These are phyloP conservation scores for Saccostrea echinata DNA, from an alignment of 1,140 invertebrate species.

Conservation along the genomic window DNA sequence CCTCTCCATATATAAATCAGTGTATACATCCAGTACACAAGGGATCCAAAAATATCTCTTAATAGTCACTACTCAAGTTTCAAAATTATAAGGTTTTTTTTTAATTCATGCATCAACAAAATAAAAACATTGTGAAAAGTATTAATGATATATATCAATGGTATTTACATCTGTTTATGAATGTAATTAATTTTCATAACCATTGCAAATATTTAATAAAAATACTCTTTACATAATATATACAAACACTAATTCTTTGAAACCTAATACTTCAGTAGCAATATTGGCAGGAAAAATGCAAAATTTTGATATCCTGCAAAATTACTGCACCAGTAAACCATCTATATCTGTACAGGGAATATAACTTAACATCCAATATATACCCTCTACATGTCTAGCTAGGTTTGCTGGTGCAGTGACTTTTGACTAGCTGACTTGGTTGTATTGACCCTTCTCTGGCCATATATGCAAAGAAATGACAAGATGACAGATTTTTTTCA, in stretches of 20 bases:
- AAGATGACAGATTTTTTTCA: neutral
- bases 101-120: slow-evolving; percentile 25
- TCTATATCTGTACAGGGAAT: neutral
- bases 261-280: slow-evolving; percentile 15
- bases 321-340: neutral
- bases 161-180: slow-evolving; percentile 22
- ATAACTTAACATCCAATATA: no score
- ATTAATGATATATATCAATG: slow-evolving; percentile 25
- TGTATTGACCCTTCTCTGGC: neutral
- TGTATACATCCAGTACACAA: slow-evolving; percentile 31
- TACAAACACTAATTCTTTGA: slow-evolving; percentile 4
- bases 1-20: slow-evolving; percentile 24
- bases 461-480: neutral
- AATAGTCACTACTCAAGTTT: neutral
- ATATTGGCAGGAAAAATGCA: neutral
- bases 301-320: neutral
- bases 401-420: neutral
- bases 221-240: slow-evolving; percentile 23
- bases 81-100: slow-evolving; percentile 4
- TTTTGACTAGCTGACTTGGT: slow-evolving; percentile 23
- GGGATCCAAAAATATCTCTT: slow-evolving; percentile 33
- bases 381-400: neutral
- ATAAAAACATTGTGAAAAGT: slow-evolving; percentile 1
- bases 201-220: slow-evolving; percentile 13
- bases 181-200: slow-evolving; percentile 11